Evolutionary conservation across 2,113 vertebrate genomes (phyloP), one percentile per base, ranked within the genome.

Genomic region (Phaethornis superciliosus): DNA sequence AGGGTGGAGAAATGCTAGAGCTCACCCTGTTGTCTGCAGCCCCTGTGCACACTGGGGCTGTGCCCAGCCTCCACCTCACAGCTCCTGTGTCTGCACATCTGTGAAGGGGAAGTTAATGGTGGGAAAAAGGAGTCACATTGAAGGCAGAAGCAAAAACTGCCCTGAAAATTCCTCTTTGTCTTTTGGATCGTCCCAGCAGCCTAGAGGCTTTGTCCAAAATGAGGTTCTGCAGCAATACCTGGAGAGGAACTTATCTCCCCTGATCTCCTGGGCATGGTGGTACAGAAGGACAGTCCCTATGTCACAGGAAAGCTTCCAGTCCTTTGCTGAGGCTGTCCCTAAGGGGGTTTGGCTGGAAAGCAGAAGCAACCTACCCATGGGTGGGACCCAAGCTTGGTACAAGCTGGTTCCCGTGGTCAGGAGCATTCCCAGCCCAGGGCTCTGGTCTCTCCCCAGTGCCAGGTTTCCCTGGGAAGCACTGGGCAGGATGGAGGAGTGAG

Each of bases 41-140:
- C 35, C 6, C 49, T 2, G 5, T 4, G 12, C 4, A 1, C 7
- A 3, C 9, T 18, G 42, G 14, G 56, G 6, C 51, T 6, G 4
- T 6, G 46, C 7, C 32, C 13, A 4, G 30, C 71, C 65, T 1
- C 1, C 14, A 2, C 2, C 15, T 37, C 44, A 16, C 0, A 3
- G 28, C 44, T 71, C 28, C 47, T 17, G 9, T 7, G n/a, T 2
- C 72, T 44, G 19, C 35, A 55, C 12, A 15, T 2, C 55, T 11
- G 10, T 13, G 46, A n/a, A 27, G 35, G 72, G 15, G 16, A 26
- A 74, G 22, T 11, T 7, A 47, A n/a, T 12, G 47, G n/a, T 8
- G 24, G 30, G 7, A 62, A 67, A 56, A n/a, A 58, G 69, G 5
- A 59, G 9, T 5, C 33, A 33, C 8, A 32, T 60, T 59, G 32